Evolutionary conservation across 2,888 invertebrate species (phyloP), one percentile per base, ranked within the genome.

Genomic region (Andricus curvator): DNA sequence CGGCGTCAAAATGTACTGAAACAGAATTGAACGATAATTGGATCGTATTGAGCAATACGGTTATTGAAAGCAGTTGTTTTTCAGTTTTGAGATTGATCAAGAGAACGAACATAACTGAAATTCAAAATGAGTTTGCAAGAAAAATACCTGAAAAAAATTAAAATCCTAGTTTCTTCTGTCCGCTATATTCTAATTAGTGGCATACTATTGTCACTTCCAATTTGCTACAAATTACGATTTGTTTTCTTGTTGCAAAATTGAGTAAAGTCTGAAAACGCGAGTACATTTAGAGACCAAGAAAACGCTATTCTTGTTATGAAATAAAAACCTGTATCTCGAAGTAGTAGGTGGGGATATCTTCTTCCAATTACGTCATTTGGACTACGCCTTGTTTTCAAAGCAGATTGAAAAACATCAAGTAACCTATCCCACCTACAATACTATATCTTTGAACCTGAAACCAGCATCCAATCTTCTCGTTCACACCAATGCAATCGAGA

Each of bases 351-450:
- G 65, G 20, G 25, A 11, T 67, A 37, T 67, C 66, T 67, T 41
- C n/a, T 67, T 41, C 41, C 66, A 37, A 67, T 67, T 67, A 67
- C 66, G 66, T 41, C 37, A 67, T 9, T 67, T 67, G 20, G 37
- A 67, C 33, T n/a, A 33, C 33, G 20, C 66, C 66, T 67, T 67
- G 41, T 67, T 67, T 41, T 67, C n/a, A n/a, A 37, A 37, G n/a
- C 37, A n/a, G 66, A 29, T 65, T 65, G 33, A 65, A 65, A 65
- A 65, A 65, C 29, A 65, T 65, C 65, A 65, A 65, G 65, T 65
- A 65, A 65, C 65, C 65, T 33, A 65, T 65, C n/a, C 37, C 66
- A 67, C 66, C 66, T 67, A 67, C 66, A 67, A 41, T 62, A 62
- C 22, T 67, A 37, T 37, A 67, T 67, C 9, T 67, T 67, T 67